A percentile compares a stretch with the other conserved stretches of the same genome.
Evolutionary conservation across 2,113 vertebrate genomes (phyloP).

Genomic region (Furnarius figulus): DNA sequence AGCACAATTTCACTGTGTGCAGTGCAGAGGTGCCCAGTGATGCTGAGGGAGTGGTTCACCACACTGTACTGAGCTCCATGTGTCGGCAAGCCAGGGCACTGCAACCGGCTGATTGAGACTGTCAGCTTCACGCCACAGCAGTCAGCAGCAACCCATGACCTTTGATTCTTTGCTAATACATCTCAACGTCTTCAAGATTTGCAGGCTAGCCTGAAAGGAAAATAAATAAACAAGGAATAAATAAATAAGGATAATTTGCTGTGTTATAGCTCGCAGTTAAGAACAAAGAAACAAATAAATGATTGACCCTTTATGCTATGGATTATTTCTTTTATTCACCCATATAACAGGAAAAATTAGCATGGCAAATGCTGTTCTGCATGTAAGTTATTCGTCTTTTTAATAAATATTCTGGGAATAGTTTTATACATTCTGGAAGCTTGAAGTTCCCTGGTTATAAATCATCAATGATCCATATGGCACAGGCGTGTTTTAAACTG

Average conservation of each 20-base stretch:
- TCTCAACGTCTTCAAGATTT: background rate
- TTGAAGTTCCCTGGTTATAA: constrained; percentile 34
- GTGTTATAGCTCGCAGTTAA: background rate
- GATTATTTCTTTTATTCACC: background rate
- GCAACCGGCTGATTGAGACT: background rate
- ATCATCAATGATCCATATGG: constrained; percentile 36
- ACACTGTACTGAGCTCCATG: background rate
- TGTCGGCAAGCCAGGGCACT: rapidly evolving
- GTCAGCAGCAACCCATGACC: background rate
- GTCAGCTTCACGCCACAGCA: background rate
- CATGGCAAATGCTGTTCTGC: background rate
- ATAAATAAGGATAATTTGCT: background rate
- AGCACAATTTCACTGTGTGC: no score
- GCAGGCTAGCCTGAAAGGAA: background rate
- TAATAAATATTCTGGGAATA: constrained; percentile 51
- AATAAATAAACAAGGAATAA: background rate
- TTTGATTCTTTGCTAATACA: background rate
- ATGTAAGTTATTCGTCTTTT: background rate
- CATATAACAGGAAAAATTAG: background rate
- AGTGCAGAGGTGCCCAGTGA: background rate
- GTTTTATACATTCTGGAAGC: constrained; percentile 10
- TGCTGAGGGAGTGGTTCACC: background rate
- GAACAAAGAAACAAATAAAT: background rate
- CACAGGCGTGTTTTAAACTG: constrained; percentile 13
- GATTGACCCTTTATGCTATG: background rate